Conservation (phyloP, 92 coral and sea anemone species). For the Paragorgia papillata region DNA sequence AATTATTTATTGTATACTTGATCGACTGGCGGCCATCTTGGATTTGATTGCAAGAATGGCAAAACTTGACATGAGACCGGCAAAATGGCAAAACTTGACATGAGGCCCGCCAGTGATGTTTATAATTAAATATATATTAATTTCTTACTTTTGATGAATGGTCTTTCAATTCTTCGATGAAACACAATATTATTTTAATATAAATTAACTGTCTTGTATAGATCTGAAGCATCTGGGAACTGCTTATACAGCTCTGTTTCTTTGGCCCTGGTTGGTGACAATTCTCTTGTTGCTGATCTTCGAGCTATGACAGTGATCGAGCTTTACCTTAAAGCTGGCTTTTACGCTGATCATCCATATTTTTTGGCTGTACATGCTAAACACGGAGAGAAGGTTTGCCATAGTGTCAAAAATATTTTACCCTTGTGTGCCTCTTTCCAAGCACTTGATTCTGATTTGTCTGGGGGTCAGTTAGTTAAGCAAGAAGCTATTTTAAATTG, state of each 20-base stretch:
- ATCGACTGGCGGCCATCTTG: too few relatives aligned
- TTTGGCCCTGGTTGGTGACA: slow-evolving; percentile 7
- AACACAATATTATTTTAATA: too few relatives aligned
- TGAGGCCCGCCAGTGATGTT: too few relatives aligned
- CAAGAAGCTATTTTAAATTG: neutral
- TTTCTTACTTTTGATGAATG: too few relatives aligned
- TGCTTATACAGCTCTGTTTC: slow-evolving; percentile 13
- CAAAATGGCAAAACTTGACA: too few relatives aligned
- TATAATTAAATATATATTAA: too few relatives aligned
- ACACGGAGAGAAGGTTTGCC: neutral
- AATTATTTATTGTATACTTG: too few relatives aligned
- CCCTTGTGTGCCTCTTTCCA: slow-evolving; percentile 11
- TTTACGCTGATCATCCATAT: slow-evolving; percentile 5
- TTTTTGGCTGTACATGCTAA: neutral
- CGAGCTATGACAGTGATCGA: neutral
- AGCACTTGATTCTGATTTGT: too few relatives aligned
- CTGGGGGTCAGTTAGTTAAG: too few relatives aligned
- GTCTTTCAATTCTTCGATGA: too few relatives aligned
- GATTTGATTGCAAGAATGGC: too few relatives aligned
- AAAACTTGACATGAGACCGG: too few relatives aligned
- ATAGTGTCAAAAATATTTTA: slow-evolving; percentile 6
- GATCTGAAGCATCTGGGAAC: slow-evolving; percentile 25
- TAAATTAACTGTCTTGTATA: neutral
- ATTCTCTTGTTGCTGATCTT: neutral
- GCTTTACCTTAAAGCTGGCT: neutral